phyloP scores from a whole-genome alignment of 1,140 invertebrate species.

The Tigriopus japonicus region DNA sequence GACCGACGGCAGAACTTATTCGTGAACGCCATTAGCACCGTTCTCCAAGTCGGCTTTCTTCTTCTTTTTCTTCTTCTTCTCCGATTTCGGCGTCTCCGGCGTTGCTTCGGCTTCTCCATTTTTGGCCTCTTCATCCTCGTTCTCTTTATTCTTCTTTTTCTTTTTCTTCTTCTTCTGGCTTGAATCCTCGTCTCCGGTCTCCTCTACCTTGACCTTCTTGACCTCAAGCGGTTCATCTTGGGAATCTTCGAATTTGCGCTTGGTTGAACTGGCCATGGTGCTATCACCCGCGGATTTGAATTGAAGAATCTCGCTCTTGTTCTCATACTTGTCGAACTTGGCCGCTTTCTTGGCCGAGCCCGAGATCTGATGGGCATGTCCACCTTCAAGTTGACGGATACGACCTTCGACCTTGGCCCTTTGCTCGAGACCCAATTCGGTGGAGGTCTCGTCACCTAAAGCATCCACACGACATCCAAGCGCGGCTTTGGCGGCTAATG shows the following conservation, averaged over 20 bases:
- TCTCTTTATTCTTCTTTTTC: conserved; percentile 14
- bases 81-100: conserved; percentile 7
- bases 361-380: conserved; percentile 56
- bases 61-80: conserved; percentile 15
- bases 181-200: not conserved
- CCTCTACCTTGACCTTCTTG: conserved; percentile 21
- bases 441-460: conserved; percentile 51
- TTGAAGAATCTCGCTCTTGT: conserved; percentile 28
- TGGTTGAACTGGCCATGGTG: conserved; percentile 23
- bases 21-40: too few species aligned
- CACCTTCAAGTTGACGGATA: conserved; percentile 59
- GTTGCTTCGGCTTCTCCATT: conserved; percentile 3
- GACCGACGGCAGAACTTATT: too few species aligned
- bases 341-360: conserved; percentile 59
- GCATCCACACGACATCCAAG: conserved; percentile 87
- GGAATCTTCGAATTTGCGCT: conserved; percentile 23
- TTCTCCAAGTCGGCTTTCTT: conserved; percentile 14
- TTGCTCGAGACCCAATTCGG: conserved; percentile 65
- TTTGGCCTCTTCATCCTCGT: conserved; percentile 8
- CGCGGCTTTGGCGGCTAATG: conserved; percentile 86
- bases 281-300: conserved; percentile 30
- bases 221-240: conserved; percentile 19
- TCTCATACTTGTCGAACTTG: conserved; percentile 22
- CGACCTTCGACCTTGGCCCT: conserved; percentile 64
- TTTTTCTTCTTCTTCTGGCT: conserved; percentile 14